Conservation (phyloP, 2,797 vertebrate genomes). For the Ambastaia sidthimunki region DNA sequence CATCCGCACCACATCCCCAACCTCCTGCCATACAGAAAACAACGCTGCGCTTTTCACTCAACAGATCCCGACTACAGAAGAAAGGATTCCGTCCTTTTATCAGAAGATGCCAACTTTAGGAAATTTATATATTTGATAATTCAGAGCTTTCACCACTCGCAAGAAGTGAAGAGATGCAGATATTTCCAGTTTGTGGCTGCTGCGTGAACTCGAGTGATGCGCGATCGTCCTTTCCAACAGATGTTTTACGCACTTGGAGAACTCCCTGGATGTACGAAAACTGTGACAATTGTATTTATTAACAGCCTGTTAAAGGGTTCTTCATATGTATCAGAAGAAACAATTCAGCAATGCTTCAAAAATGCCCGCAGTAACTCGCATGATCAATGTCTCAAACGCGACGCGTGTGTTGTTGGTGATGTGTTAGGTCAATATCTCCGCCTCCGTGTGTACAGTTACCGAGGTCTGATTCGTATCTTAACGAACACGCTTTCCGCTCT, state of each 20-base stretch:
- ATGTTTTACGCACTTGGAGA: conserved; percentile 31
- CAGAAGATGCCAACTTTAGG: conserved; percentile 6
- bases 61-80: neutral
- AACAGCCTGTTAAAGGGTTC: neutral
- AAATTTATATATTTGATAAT: neutral
- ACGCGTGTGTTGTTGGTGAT: conserved; percentile 14
- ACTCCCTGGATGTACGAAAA: neutral
- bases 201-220: conserved; percentile 70
- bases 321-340: neutral
- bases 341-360: neutral
- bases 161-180: conserved; percentile 28
- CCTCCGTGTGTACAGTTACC: conserved; percentile 55
- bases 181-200: conserved; percentile 64
- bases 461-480: conserved; percentile 55
- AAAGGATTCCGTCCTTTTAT: neutral
- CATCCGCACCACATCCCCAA: conserved; percentile 67
- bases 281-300: neutral
- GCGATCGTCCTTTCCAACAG: conserved; percentile 4
- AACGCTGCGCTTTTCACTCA: conserved; percentile 59
- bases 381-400: conserved; percentile 2
- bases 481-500: conserved; percentile 63
- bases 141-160: neutral
- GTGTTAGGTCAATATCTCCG: conserved; percentile 39
- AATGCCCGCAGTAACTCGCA: conserved; percentile 6
- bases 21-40: conserved; percentile 53